Percentiles rank a stretch among this genome's conserved stretches.
Conservation (phyloP, 2,797 vertebrate genomes). For the Myiothlypis chrysogaster region DNA sequence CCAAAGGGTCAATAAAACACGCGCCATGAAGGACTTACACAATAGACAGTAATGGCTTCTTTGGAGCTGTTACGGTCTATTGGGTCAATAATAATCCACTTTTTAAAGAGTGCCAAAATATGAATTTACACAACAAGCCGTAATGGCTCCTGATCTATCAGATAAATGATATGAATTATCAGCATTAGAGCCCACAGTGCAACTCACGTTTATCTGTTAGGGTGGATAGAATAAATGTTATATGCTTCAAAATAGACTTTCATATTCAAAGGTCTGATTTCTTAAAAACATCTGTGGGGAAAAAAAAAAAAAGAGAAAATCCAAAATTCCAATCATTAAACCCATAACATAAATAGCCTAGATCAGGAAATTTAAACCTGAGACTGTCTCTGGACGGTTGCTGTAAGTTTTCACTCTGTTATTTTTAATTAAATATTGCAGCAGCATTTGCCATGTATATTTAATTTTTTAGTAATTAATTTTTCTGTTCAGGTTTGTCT, state of each 20-base stretch:
- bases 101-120: slow-evolving; percentile 75
- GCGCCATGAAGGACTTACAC: slow-evolving; percentile 64
- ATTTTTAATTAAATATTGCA: not conserved
- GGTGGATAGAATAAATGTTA: not conserved
- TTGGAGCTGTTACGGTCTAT: slow-evolving; percentile 72
- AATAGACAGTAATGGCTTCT: slow-evolving; percentile 72
- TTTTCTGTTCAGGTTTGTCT: not conserved
- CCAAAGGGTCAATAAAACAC: slow-evolving; percentile 69
- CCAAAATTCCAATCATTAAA: not conserved
- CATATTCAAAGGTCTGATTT: slow-evolving; percentile 8
- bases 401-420: not conserved
- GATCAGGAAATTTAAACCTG: not conserved
- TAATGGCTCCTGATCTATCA: slow-evolving; percentile 67
- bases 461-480: not conserved
- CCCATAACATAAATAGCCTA: not conserved
- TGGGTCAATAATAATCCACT: slow-evolving; percentile 75
- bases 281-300: not conserved
- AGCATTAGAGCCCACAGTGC: not conserved
- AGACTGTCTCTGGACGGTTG: not conserved
- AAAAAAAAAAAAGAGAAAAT: not conserved
- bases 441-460: not conserved
- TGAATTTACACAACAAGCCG: slow-evolving; percentile 65
- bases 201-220: not conserved
- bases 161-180: slow-evolving; percentile 62
- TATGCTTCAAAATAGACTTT: not conserved